These are phyloP conservation scores for Sminthurinus signatus DNA, from an alignment of 1,140 invertebrate genomes.

Conservation along the genomic window DNA sequence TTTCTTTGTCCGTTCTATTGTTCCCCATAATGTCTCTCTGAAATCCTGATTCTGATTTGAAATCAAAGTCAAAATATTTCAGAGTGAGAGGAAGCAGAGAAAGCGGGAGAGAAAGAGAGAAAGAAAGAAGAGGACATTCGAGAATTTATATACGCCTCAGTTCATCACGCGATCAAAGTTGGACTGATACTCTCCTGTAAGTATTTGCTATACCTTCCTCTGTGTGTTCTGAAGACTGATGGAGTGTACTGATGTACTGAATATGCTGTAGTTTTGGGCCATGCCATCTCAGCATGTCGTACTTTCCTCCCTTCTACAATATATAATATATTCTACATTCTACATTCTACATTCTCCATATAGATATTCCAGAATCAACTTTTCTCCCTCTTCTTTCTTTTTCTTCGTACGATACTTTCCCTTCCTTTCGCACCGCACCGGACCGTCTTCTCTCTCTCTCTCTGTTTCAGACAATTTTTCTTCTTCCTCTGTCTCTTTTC, in stretches of 20 bases:
- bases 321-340: too few relatives aligned
- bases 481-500: neutral
- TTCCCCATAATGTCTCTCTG: too few relatives aligned
- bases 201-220: too few relatives aligned
- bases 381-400: neutral
- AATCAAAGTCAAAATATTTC: slow-evolving; percentile 8
- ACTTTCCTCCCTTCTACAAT: too few relatives aligned
- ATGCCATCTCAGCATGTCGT: too few relatives aligned
- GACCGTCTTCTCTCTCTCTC: neutral
- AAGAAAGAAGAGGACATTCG: neutral
- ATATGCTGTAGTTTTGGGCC: too few relatives aligned
- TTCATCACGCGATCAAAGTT: too few relatives aligned
- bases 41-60: neutral
- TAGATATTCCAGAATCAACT: neutral
- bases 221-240: too few relatives aligned
- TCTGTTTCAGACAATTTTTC: neutral
- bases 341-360: too few relatives aligned
- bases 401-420: neutral
- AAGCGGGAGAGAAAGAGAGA: neutral
- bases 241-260: too few relatives aligned
- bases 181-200: too few relatives aligned
- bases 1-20: too few relatives aligned
- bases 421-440: neutral
- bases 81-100: neutral
- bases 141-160: neutral